Evolutionary conservation across 2,888 invertebrate genomes (phyloP), one percentile per base, ranked within the genome.

Genomic region (Trissonchulus latispiculum): DNA sequence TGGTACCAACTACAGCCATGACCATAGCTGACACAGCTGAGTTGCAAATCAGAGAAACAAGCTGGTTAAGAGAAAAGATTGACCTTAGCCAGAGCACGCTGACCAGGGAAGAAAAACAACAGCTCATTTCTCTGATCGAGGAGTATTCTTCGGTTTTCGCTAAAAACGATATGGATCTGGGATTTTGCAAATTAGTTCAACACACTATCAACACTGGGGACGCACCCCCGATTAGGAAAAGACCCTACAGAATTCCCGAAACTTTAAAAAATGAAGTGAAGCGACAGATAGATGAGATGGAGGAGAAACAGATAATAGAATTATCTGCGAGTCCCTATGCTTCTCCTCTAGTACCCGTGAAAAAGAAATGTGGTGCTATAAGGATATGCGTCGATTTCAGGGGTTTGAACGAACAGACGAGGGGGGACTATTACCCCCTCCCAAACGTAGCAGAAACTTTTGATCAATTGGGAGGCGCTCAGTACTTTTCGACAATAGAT

Each of bases 401-500:
- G 8, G 28, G 15, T 18, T n/a, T 64, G 33, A 64, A 64, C 33
- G 33, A 64, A 3, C 8, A 18, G 18, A 64, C 64, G 8, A 3
- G 28, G 8, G 33, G 33, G 28, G 64, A 64, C 64, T 31, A 31
- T n/a, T 64, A 64, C 28, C 64, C 64, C 8, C 64, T 64, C 15
- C 64, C 64, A 33, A 64, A 64, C 28, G 18, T 28, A 31, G 64
- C 28, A n/a, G 64, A 64, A 31, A 31, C 33, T 15, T 64, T 64
- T 15, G 64, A 64, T 33, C 31, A 31, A n/a, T n/a, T 64, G 8
- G 28, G 28, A 8, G 28, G 23, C 3, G 29, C 59, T 70, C 3
- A 71, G 8, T 71, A 23, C 35, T 71, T 71, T 69, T 29, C 71
- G 29, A 32, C 33, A n/a, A 61, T 76, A 3, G 72, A 74, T 31